Base-by-base conservation (phyloP, 2,888 invertebrate genomes). In the Drosophila prostipennis region DNA sequence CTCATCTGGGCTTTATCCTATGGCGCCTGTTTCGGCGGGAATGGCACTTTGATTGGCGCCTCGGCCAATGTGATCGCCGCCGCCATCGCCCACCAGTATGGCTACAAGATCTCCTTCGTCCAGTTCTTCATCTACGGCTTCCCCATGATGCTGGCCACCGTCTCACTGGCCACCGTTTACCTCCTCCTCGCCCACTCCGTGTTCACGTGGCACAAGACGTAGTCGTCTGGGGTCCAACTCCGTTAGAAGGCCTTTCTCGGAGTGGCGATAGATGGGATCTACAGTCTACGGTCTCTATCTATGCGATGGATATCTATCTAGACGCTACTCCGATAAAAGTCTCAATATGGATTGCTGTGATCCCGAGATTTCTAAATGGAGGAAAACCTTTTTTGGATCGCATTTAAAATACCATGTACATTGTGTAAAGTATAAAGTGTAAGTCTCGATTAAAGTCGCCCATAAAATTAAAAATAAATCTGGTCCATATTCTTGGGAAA, bases 1-100 rank as follows among this genome's bases (percentile, higher is more conserved):
- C 92, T 98, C 7, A 94, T 98, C 19, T 97, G 97, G 96, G 95
- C 98, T 0, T 91, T 98, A 8, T 95, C 96, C 0, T 96, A 96
- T 77, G 98, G 98, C 0, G 96, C 97, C 1, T 98, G 98, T 90
- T 93, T 98, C 56, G 98, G 98, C 92, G 98, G 97, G 64, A 98
- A 98, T 92, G 98, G 97, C 26, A 97, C 98, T 0, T 90, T 98
- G 19, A 97, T 98, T 84, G 98, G 97, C 40, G 96, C 98, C 0
- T 96, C 97, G 14, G 96, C 97, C 0, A 98, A 98, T 92, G 96
- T 98, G 11, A 96, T 98, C 0, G 96, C 97, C 90, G 97, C 97
- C 1, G 97, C 98, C 46, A 96, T 98, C 3, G 97, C 98, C 0
- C 97, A 96, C 82, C 97, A 97, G 81, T 97, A 98, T 91, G 98